A percentile compares a stretch with the other conserved stretches of the same genome.
Conservation (phyloP, 1,140 invertebrate genomes). For the Steinernema khuongi region DNA sequence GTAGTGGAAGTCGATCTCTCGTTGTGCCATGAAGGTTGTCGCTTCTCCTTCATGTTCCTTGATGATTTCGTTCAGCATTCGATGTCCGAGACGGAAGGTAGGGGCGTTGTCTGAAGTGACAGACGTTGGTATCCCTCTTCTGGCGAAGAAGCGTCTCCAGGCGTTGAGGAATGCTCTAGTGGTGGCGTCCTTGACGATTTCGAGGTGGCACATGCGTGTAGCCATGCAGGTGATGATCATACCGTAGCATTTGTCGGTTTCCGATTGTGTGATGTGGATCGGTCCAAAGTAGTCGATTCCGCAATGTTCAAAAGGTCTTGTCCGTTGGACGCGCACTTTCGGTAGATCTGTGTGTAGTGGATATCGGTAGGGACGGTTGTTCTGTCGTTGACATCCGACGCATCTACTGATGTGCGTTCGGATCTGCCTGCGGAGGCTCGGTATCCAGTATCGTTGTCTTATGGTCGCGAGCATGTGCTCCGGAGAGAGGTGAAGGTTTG, state of each 20-base stretch:
- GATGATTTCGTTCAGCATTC: too few relatives aligned
- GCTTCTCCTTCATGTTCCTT: too few relatives aligned
- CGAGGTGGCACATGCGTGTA: constrained; percentile 20
- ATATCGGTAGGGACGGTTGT: not conserved
- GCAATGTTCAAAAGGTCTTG: not conserved
- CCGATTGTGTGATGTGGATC: constrained; percentile 9
- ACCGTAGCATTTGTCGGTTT: not conserved
- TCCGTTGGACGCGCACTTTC: not conserved
- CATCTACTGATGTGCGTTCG: not conserved
- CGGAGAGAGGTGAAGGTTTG: not conserved
- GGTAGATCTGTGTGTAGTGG: not conserved
- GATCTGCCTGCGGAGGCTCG: not conserved
- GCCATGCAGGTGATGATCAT: constrained; percentile 16
- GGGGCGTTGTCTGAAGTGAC: constrained; percentile 18
- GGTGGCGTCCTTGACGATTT: not conserved
- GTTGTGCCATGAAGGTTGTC: too few relatives aligned
- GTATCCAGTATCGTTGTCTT: not conserved
- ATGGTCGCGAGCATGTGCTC: not conserved
- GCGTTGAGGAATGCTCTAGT: constrained; percentile 15
- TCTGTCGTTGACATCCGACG: not conserved
- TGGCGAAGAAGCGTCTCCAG: not conserved
- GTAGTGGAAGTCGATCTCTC: too few relatives aligned
- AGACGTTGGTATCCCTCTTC: not conserved
- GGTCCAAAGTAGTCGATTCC: constrained; percentile 24
- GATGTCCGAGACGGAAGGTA: too few relatives aligned